A percentile compares a stretch with the other conserved stretches of the same genome.
phyloP scores from a whole-genome alignment of 2,113 vertebrate genomes.

The Paralichthys olivaceus region DNA sequence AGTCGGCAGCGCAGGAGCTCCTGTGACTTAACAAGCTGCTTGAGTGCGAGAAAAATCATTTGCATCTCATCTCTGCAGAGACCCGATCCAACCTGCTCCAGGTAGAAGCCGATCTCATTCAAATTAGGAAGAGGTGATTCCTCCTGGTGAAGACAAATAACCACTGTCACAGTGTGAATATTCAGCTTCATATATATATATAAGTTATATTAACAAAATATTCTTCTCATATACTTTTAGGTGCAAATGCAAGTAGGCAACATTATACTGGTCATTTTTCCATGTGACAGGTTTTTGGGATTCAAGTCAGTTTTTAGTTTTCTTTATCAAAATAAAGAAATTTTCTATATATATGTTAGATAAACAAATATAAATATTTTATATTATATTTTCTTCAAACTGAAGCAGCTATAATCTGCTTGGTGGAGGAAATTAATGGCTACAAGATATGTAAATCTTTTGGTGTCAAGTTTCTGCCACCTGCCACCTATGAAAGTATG shows the following conservation, averaged over 20 bases:
- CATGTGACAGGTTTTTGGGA: no score
- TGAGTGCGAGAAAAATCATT: constrained; percentile 89
- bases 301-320: no score
- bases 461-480: no score
- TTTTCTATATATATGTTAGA: no score
- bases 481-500: neutral
- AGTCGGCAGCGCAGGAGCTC: constrained; percentile 88
- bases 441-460: no score
- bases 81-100: constrained; percentile 92
- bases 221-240: neutral
- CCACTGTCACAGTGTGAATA: neutral
- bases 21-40: constrained; percentile 86
- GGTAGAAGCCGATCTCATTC: constrained; percentile 89
- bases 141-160: constrained; percentile 71
- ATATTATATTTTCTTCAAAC: no score
- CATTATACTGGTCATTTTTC: no score
- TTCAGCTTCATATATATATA: neutral
- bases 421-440: no score
- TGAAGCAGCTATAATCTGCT: no score
- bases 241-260: neutral
- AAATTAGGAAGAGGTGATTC: constrained; percentile 87
- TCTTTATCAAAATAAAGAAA: no score
- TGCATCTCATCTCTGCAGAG: constrained; percentile 89
- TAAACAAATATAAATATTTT: no score
- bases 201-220: neutral